Percentiles rank a stretch among this genome's conserved stretches.
These are phyloP conservation scores for Scaptomyza reducta DNA, from an alignment of 2,888 invertebrate genomes.

Conservation along the genomic window DNA sequence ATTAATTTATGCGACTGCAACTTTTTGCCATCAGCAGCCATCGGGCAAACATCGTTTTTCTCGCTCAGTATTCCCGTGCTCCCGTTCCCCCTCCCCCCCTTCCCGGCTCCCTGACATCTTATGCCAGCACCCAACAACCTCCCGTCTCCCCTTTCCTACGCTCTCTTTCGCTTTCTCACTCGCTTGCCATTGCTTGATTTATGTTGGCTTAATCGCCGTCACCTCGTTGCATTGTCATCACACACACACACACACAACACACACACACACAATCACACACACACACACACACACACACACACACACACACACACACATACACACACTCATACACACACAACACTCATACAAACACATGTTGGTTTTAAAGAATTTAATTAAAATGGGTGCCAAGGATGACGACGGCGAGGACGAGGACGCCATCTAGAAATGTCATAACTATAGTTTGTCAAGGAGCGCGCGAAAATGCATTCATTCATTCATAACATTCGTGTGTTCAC, in stretches of 20 bases:
- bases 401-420: slow-evolving; percentile 9
- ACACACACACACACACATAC: background rate
- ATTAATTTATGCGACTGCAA: slow-evolving; percentile 63
- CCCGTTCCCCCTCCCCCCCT: no score
- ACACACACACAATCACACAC: background rate
- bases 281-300: no score
- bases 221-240: slow-evolving; percentile 57
- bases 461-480: background rate
- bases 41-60: slow-evolving; percentile 19
- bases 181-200: slow-evolving; percentile 45
- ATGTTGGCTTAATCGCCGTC: slow-evolving; percentile 47
- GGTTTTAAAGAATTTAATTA: slow-evolving; percentile 48
- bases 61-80: slow-evolving; percentile 8
- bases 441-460: slow-evolving; percentile 4
- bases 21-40: slow-evolving; percentile 36
- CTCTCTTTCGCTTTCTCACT: background rate
- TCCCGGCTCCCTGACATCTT: no score
- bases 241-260: background rate
- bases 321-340: background rate
- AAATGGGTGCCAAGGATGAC: slow-evolving; percentile 31
- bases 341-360: background rate
- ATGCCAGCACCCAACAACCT: no score
- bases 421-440: slow-evolving; percentile 12
- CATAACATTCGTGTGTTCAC: no score
- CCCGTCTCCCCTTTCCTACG: no score